These are phyloP conservation scores for Poecilia latipinna DNA, from an alignment of 2,113 vertebrate species.

Conservation along the genomic window DNA sequence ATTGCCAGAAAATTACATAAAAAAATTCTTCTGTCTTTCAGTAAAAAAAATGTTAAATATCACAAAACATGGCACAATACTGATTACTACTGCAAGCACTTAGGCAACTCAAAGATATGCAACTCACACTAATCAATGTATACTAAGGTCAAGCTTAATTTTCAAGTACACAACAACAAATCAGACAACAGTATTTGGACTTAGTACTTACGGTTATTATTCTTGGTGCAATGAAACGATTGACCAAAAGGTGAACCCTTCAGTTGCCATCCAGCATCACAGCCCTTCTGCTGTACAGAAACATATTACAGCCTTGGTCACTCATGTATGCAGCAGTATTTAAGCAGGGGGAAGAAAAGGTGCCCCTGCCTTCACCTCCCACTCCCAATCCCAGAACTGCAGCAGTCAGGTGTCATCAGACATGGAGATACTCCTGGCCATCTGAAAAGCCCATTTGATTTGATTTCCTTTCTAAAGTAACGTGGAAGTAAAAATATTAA, in stretches of 20 bases:
- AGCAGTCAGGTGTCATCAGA: constrained; percentile 12
- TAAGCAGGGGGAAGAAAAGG: constrained; percentile 45
- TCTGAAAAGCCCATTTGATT: not conserved
- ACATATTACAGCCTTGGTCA: not conserved
- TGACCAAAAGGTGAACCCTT: not conserved
- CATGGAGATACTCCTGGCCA: constrained; percentile 11
- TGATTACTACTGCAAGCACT: no score
- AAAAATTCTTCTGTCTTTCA: not conserved
- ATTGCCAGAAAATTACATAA: not conserved
- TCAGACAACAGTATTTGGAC: not conserved
- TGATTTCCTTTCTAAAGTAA: not conserved
- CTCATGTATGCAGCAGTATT: constrained; percentile 32
- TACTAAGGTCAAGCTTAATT: not conserved
- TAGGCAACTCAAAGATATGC: not conserved
- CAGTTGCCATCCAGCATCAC: constrained; percentile 17
- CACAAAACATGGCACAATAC: not conserved
- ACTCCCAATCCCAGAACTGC: constrained; percentile 1
- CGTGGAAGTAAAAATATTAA: not conserved
- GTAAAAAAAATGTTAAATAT: not conserved
- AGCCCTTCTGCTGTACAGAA: not conserved
- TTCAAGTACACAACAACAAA: not conserved
- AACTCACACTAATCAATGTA: not conserved
- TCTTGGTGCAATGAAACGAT: not conserved
- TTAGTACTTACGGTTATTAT: constrained; percentile 35
- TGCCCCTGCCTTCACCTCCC: constrained; percentile 14